A percentile compares a stretch with the other conserved stretches of the same genome.
phyloP scores from a whole-genome alignment of 2,113 vertebrate species.

The Rattus norvegicus region GRCr8 NC_086027.1:98622001-98622500 shows the following conservation, averaged over 20 bases:
- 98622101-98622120: neutral
- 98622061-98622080: neutral
- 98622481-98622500: neutral
- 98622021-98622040: accelerated
- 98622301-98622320: neutral
- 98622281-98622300: neutral
- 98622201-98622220: neutral
- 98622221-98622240: neutral
- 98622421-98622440: neutral
- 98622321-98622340: neutral
- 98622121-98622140: neutral
- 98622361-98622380: neutral
- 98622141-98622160: neutral
- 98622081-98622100: neutral
- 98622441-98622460: neutral
- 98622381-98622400: neutral
- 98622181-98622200: neutral
- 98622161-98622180: neutral
- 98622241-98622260: neutral
- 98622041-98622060: neutral
- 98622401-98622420: neutral
- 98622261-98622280: neutral
- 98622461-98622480: too few relatives aligned
- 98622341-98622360: neutral
- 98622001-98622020: neutral